These are phyloP conservation scores for Galeopsomyia nigrocyanea DNA, from an alignment of 2,888 invertebrate species.

Conservation along the genomic window DNA sequence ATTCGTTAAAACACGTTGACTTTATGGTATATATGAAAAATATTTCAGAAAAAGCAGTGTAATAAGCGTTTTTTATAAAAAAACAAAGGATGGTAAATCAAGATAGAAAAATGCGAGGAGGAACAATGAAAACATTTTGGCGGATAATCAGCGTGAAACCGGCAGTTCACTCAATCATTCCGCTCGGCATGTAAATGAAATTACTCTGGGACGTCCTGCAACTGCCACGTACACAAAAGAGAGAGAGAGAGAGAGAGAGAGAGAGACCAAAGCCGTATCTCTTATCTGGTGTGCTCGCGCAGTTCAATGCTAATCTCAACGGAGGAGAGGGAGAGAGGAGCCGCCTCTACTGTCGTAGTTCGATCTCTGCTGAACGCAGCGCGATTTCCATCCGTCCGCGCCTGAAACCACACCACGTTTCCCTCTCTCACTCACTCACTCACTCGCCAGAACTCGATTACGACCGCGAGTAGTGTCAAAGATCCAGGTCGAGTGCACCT, in stretches of 20 bases:
- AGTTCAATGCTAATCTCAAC: constrained; percentile 18
- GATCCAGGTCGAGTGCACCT: constrained; percentile 53
- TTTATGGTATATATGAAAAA: too few relatives aligned
- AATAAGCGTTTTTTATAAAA: too few relatives aligned
- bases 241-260: too few relatives aligned
- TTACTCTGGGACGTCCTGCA: not conserved
- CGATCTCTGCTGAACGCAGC: not conserved
- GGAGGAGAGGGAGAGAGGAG: too few relatives aligned
- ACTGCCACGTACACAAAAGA: not conserved
- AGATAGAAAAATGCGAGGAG: too few relatives aligned
- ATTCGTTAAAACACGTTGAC: too few relatives aligned
- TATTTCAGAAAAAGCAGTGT: too few relatives aligned
- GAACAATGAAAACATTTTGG: too few relatives aligned
- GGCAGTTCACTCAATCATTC: not conserved
- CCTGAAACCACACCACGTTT: not conserved
- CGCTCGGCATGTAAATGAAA: not conserved
- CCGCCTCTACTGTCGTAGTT: not conserved
- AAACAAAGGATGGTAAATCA: too few relatives aligned
- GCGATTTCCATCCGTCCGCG: constrained; percentile 16
- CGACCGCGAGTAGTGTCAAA: constrained; percentile 49
- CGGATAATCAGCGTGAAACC: constrained; percentile 3
- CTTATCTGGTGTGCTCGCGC: not conserved
- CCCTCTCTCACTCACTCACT: not conserved
- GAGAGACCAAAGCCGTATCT: constrained; percentile 5
- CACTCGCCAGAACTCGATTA: constrained; percentile 44